Evolutionary conservation across 2,113 vertebrate genomes (phyloP).

Genomic region (Aegypius monachus): DNA sequence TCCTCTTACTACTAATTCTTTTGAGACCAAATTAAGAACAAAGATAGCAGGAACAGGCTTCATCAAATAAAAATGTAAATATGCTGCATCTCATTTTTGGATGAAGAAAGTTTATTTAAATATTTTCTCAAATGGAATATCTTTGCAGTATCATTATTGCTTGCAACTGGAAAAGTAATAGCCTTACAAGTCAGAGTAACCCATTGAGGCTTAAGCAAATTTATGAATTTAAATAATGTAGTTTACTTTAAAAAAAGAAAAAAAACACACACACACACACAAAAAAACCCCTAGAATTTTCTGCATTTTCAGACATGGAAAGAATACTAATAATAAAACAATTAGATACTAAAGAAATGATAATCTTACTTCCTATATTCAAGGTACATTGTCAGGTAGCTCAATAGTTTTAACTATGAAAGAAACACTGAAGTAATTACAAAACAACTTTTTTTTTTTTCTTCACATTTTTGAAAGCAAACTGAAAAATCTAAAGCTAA

Average conservation of each 20-base stretch:
- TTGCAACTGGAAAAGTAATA: slow-evolving; percentile 69
- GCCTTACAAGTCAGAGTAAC: slow-evolving; percentile 55
- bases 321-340: background rate
- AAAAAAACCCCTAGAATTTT: background rate
- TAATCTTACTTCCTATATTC: background rate
- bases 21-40: slow-evolving; percentile 83
- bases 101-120: slow-evolving; percentile 79
- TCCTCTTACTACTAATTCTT: slow-evolving; percentile 82
- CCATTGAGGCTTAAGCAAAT: slow-evolving; percentile 42
- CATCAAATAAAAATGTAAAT: slow-evolving; percentile 86
- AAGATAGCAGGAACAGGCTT: slow-evolving; percentile 78
- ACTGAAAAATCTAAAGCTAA: background rate
- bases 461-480: background rate
- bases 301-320: background rate
- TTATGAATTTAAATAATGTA: slow-evolving; percentile 56
- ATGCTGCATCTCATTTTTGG: slow-evolving; percentile 81
- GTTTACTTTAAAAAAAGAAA: background rate
- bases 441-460: background rate
- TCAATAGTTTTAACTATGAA: background rate
- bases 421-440: background rate
- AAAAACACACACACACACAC: background rate
- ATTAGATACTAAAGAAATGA: background rate
- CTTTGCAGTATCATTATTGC: slow-evolving; percentile 69
- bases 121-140: slow-evolving; percentile 75
- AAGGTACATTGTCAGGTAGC: background rate